Conservation (phyloP, 1,140 invertebrate genomes). For the Monochamus saltuarius region DNA sequence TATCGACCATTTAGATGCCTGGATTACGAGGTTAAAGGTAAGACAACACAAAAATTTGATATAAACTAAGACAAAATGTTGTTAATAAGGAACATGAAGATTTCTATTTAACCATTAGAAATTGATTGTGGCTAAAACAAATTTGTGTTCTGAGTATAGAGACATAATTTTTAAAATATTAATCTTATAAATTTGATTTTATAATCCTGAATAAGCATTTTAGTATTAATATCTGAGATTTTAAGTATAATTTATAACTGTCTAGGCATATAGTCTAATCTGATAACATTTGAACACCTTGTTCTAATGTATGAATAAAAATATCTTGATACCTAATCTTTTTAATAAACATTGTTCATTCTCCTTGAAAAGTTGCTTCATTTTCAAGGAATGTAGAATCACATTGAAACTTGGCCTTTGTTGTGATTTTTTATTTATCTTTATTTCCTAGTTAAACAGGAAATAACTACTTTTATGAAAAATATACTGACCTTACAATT, state of each 20-base stretch:
- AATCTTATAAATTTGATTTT: not conserved
- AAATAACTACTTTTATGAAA: not conserved
- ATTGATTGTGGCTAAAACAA: too few species aligned
- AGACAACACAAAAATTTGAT: slow-evolving; percentile 6
- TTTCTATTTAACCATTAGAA: too few species aligned
- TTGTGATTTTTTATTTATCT: slow-evolving; percentile 2
- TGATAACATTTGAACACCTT: too few species aligned
- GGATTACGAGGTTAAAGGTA: slow-evolving; percentile 72
- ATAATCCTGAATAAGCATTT: not conserved
- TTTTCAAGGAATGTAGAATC: too few species aligned
- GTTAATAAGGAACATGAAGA: too few species aligned
- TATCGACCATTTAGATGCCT: slow-evolving; percentile 81
- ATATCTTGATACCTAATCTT: too few species aligned
- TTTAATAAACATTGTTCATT: too few species aligned
- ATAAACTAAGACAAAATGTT: too few species aligned
- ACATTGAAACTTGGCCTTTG: slow-evolving; percentile 3
- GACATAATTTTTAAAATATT: not conserved
- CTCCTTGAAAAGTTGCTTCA: too few species aligned
- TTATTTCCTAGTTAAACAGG: not conserved
- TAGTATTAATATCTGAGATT: not conserved
- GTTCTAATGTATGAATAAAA: too few species aligned
- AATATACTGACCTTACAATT: slow-evolving; percentile 1
- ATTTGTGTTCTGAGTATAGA: slow-evolving; percentile 3
- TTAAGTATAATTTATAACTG: too few species aligned
- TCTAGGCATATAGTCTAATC: too few species aligned